A percentile compares a stretch with the other conserved stretches of the same genome.
These are phyloP conservation scores for Nemotelus pantherinus DNA, from an alignment of 2,888 invertebrate genomes.

Conservation along the genomic window DNA sequence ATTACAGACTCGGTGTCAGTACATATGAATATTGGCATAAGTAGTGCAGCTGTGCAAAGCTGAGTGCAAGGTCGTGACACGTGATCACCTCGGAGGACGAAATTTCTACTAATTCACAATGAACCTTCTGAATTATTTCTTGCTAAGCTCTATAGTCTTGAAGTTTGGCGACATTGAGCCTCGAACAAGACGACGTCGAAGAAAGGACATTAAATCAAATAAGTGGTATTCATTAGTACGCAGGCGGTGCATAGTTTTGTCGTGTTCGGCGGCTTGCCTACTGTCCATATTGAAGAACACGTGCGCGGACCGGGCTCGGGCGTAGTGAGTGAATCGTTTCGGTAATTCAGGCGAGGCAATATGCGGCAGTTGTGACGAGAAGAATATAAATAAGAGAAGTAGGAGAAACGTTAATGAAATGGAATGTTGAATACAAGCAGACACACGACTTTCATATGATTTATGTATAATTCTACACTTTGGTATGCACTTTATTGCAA, in stretches of 20 bases:
- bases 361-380: too few species aligned
- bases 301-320: background rate
- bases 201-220: conserved; percentile 20
- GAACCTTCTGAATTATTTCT: conserved; percentile 21
- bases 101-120: conserved; percentile 12
- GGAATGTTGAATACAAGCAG: too few species aligned
- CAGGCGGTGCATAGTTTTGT: background rate
- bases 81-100: conserved; percentile 10
- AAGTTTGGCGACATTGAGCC: background rate
- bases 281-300: background rate
- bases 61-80: conserved; percentile 22
- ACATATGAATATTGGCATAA: too few species aligned
- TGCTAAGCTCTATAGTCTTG: background rate
- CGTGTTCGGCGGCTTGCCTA: background rate
- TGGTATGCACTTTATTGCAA: too few species aligned
- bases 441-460: too few species aligned
- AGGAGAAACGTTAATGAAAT: too few species aligned
- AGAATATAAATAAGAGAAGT: too few species aligned
- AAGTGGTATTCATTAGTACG: conserved; percentile 13
- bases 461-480: too few species aligned
- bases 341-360: too few species aligned
- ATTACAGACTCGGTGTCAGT: too few species aligned
- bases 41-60: conserved; percentile 35
- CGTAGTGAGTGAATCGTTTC: too few species aligned
- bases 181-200: background rate